phyloP scores from a whole-genome alignment of 2,113 vertebrate species.

The western clawed frog (Xenopus tropicalis) region DNA sequence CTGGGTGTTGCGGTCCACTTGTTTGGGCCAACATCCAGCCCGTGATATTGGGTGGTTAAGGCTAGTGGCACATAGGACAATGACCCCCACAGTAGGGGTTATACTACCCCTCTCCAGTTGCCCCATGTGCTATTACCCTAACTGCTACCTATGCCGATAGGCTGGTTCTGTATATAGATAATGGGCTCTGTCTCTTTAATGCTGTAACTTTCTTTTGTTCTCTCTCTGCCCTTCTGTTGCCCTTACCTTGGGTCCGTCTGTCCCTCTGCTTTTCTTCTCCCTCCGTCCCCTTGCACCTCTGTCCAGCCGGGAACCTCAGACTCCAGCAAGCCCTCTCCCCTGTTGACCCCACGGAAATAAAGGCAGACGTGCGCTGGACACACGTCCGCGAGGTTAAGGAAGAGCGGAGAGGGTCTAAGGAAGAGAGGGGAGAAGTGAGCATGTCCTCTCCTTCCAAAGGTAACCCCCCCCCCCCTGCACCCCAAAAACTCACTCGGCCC shows the following conservation, averaged over 20 bases:
- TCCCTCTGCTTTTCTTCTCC: conserved; percentile 38
- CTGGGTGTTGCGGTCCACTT: no score
- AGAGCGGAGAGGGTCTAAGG: conserved; percentile 66
- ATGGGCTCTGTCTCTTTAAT: no score
- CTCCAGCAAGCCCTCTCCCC: conserved; percentile 77
- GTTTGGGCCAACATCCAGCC: no score
- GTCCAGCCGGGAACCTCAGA: conserved; percentile 75
- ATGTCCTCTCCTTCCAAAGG: conserved; percentile 81
- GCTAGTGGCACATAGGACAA: no score
- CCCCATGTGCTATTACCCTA: no score
- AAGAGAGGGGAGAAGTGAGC: conserved; percentile 67
- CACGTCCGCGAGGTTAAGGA: conserved; percentile 72
- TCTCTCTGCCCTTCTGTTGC: conserved; percentile 43
- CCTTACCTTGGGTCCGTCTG: conserved; percentile 32
- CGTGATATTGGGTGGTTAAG: no score
- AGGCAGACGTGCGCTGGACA: conserved; percentile 75
- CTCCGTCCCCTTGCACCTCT: conserved; percentile 30
- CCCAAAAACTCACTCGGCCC: no score
- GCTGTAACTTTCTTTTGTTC: conserved; percentile 11
- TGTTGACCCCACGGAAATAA: conserved; percentile 76
- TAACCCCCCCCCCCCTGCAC: conserved; percentile 62
- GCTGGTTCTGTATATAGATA: no score
- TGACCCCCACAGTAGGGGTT: no score
- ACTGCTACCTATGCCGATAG: no score
- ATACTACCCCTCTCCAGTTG: no score